phyloP scores from a whole-genome alignment of 2,888 invertebrate genomes.

The Furcula furcula region DNA sequence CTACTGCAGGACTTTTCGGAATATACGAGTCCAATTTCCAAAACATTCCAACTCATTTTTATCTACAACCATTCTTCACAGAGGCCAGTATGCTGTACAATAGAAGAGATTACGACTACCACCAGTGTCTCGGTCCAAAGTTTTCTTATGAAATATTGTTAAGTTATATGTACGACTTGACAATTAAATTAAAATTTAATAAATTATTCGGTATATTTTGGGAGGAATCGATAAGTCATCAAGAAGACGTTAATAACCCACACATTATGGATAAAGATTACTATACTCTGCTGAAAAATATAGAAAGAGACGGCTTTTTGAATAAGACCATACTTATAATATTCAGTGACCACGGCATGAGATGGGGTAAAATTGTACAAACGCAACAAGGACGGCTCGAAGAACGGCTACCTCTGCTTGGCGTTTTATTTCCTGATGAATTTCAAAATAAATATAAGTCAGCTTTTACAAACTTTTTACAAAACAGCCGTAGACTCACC shows the following conservation, averaged over 20 bases:
- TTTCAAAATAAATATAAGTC: conserved; percentile 82
- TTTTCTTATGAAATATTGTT: conserved; percentile 85
- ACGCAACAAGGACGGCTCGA: conserved; percentile 92
- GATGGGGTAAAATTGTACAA: conserved; percentile 89
- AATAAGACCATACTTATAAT: conserved; percentile 86
- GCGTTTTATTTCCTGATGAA: conserved; percentile 85
- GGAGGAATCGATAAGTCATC: conserved; percentile 89
- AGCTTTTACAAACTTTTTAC: conserved; percentile 82
- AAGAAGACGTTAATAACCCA: conserved; percentile 88
- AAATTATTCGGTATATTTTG: conserved; percentile 91
- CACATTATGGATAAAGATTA: conserved; percentile 85
- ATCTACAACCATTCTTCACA: conserved; percentile 86
- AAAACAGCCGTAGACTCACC: conserved; percentile 85
- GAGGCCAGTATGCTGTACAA: conserved; percentile 83
- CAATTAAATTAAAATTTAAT: conserved; percentile 72
- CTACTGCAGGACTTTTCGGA: conserved; percentile 63
- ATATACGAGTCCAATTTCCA: conserved; percentile 68
- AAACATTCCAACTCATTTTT: conserved; percentile 89
- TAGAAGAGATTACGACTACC: conserved; percentile 79
- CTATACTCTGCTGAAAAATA: conserved; percentile 72
- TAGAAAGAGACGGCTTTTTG: conserved; percentile 73
- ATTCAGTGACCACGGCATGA: conserved; percentile 93
- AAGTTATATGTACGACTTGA: conserved; percentile 84
- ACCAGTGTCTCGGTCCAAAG: conserved; percentile 84
- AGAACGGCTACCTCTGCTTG: conserved; percentile 91